These are phyloP conservation scores for Endomychus coccineus DNA, from an alignment of 2,888 invertebrate genomes.

Conservation along the genomic window DNA sequence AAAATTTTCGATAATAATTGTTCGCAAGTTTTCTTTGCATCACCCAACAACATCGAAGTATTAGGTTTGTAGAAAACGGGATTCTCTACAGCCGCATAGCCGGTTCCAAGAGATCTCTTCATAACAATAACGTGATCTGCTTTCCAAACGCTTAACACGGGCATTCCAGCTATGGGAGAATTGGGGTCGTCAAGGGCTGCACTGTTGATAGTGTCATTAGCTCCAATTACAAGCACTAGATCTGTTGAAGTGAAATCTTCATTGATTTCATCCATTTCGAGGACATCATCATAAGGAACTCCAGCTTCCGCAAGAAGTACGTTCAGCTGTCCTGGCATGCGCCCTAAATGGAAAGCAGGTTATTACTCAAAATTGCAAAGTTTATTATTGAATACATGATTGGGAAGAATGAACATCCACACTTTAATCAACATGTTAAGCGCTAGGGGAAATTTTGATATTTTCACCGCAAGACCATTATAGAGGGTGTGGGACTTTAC, in stretches of 20 bases:
- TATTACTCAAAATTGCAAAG: no score
- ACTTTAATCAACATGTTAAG: no score
- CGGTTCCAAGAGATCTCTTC: constrained; percentile 82
- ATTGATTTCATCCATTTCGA: constrained; percentile 91
- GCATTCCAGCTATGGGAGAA: constrained; percentile 86
- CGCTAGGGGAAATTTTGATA: no score
- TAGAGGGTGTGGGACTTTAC: no score
- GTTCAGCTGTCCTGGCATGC: constrained; percentile 89
- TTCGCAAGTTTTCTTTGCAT: constrained; percentile 88
- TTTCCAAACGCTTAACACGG: constrained; percentile 82
- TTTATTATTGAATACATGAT: no score
- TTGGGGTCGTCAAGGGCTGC: constrained; percentile 87
- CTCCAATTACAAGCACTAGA: constrained; percentile 77
- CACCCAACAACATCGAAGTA: constrained; percentile 80
- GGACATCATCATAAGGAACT: constrained; percentile 83
- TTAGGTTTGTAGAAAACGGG: constrained; percentile 88
- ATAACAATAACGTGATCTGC: constrained; percentile 83
- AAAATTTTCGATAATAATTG: constrained; percentile 50
- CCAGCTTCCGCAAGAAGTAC: constrained; percentile 89
- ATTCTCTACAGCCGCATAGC: constrained; percentile 89
- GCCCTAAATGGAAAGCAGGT: no score
- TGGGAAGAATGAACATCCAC: no score
- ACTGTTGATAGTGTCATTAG: constrained; percentile 87
- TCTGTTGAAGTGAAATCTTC: constrained; percentile 79
- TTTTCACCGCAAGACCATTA: no score